Conservation (phyloP, 2,797 vertebrate genomes). For the Malacoctenus gilli region DNA sequence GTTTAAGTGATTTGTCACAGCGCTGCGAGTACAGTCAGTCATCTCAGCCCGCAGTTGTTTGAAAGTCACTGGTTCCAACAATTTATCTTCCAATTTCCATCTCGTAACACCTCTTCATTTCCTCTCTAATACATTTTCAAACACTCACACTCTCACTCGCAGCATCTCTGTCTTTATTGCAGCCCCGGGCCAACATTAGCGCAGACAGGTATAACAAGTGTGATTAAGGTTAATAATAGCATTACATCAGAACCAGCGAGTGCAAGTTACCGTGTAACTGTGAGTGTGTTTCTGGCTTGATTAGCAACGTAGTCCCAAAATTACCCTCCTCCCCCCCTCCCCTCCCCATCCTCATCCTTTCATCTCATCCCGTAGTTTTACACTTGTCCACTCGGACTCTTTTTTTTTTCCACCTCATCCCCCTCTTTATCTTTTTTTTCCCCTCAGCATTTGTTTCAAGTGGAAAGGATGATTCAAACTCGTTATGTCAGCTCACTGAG, state of each 20-base stretch:
- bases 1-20: conserved; percentile 8
- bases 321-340: conserved; percentile 30
- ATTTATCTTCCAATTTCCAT: conserved; percentile 22
- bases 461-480: conserved; percentile 65
- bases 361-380: conserved; percentile 36
- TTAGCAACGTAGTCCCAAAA: conserved; percentile 63
- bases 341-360: conserved; percentile 16
- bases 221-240: conserved; percentile 73
- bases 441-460: conserved; percentile 35
- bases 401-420: conserved; percentile 25
- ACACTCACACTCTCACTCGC: conserved; percentile 24
- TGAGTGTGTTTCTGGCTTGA: conserved; percentile 56
- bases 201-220: conserved; percentile 74
- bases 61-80: conserved; percentile 15
- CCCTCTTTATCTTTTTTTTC: conserved; percentile 12
- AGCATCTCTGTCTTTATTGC: conserved; percentile 53
- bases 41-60: conserved; percentile 14
- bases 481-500: conserved; percentile 37
- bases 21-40: conserved; percentile 2
- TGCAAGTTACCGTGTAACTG: conserved; percentile 30
- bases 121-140: conserved; percentile 17
- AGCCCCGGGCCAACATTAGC: conserved; percentile 65
- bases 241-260: conserved; percentile 59
- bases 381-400: conserved; percentile 41
- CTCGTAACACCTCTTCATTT: conserved; percentile 24